Conservation (phyloP, 1,140 invertebrate species). For the Pseudoatta argentina region DNA sequence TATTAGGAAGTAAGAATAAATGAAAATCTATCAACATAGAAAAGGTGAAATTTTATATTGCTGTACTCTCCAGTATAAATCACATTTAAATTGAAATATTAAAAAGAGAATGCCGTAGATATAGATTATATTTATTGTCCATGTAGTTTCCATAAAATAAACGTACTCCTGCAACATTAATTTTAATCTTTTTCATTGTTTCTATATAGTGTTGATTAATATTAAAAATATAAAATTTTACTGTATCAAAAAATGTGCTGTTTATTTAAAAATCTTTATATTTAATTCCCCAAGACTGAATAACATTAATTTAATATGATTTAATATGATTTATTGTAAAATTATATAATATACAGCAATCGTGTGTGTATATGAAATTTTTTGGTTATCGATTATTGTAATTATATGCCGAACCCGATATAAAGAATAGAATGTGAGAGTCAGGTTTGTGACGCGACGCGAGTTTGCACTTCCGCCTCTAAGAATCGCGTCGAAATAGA, state of each 20-base stretch:
- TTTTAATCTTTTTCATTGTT: conserved; percentile 42
- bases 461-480: conserved; percentile 29
- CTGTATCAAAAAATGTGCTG: background rate
- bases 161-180: conserved; percentile 18
- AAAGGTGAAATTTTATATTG: conserved; percentile 14
- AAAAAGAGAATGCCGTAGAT: conserved; percentile 13
- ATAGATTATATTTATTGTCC: conserved; percentile 18
- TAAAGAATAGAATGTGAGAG: background rate
- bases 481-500: conserved; percentile 27
- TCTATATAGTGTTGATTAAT: conserved; percentile 34
- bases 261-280: background rate
- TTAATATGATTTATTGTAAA: background rate
- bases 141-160: conserved; percentile 16
- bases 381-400: background rate
- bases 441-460: too few species aligned
- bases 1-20: background rate
- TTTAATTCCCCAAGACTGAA: background rate
- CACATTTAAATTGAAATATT: conserved; percentile 21
- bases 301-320: background rate
- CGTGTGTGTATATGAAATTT: background rate
- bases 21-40: background rate
- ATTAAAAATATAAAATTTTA: conserved; percentile 14
- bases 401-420: background rate
- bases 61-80: background rate
- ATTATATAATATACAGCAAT: background rate